phyloP scores from a whole-genome alignment of 2,797 vertebrate genomes.

The Sparidentex hasta region DNA sequence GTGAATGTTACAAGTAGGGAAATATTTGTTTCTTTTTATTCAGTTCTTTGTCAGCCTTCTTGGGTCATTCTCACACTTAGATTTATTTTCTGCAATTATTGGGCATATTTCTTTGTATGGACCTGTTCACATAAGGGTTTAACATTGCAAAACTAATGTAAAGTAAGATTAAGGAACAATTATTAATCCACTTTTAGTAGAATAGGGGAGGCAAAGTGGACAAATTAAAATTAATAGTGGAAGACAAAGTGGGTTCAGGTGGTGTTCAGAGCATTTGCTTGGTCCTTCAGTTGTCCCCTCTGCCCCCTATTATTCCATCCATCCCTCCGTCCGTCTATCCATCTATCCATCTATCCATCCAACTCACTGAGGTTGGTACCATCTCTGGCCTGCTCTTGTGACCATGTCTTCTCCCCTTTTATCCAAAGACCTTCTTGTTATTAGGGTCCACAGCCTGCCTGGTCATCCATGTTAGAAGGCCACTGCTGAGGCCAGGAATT shows the following conservation, averaged over 20 bases:
- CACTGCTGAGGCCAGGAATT: slow-evolving; percentile 45
- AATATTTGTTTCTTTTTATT: background rate
- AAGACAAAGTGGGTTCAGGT: background rate
- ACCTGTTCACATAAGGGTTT: slow-evolving; percentile 9
- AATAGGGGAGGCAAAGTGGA: background rate
- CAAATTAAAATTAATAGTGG: background rate
- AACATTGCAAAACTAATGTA: background rate
- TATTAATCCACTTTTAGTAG: background rate
- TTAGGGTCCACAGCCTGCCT: slow-evolving; percentile 12
- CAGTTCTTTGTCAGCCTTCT: background rate
- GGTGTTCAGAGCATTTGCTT: background rate
- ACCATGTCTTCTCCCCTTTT: slow-evolving; percentile 27
- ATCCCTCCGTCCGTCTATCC: background rate
- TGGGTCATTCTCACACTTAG: background rate
- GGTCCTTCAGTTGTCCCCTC: background rate
- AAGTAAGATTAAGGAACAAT: slow-evolving; percentile 2
- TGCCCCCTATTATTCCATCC: background rate
- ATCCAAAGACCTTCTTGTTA: slow-evolving; percentile 51
- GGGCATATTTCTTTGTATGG: background rate
- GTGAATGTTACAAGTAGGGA: no score
- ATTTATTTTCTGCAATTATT: slow-evolving; percentile 7
- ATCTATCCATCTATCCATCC: slow-evolving; percentile 5
- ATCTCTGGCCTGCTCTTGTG: slow-evolving; percentile 17
- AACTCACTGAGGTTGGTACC: background rate
- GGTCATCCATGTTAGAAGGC: slow-evolving; percentile 37